Evolutionary conservation across 2,888 invertebrate species (phyloP).

Genomic region (Netelia virgata): DNA sequence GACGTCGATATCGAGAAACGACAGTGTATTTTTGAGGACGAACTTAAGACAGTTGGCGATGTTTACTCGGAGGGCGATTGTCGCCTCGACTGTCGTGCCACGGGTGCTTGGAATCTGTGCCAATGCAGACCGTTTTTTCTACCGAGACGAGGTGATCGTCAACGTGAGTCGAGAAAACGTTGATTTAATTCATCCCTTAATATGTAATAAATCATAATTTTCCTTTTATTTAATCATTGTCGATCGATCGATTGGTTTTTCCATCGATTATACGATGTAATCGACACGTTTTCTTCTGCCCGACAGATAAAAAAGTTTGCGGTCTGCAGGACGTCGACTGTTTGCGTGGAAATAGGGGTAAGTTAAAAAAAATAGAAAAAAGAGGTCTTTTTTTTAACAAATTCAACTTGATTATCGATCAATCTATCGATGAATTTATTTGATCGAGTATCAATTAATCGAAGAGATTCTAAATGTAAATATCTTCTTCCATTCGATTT

Average conservation of each 20-base stretch:
- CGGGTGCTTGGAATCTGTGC: slow-evolving; percentile 86
- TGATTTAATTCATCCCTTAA: not conserved
- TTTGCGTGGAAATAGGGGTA: not conserved
- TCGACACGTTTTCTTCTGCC: too few relatives aligned
- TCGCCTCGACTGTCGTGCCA: slow-evolving; percentile 87
- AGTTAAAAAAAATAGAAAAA: not conserved
- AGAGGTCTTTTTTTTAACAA: too few relatives aligned
- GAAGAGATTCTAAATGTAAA: too few relatives aligned
- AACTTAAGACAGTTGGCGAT: slow-evolving; percentile 82
- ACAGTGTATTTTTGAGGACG: slow-evolving; percentile 87
- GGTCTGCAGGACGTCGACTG: too few relatives aligned
- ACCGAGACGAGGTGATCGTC: slow-evolving; percentile 80
- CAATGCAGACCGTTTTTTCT: slow-evolving; percentile 87
- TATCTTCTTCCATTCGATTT: too few relatives aligned
- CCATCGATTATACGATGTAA: too few relatives aligned
- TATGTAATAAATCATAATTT: not conserved
- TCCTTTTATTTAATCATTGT: too few relatives aligned
- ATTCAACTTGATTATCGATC: not conserved
- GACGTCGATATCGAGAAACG: slow-evolving; percentile 83
- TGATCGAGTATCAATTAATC: too few relatives aligned
- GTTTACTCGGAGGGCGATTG: slow-evolving; percentile 88
- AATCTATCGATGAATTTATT: too few relatives aligned
- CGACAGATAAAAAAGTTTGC: too few relatives aligned
- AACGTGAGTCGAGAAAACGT: slow-evolving; percentile 59
- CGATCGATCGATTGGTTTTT: too few relatives aligned